A percentile compares a stretch with the other conserved stretches of the same genome.
Conservation (phyloP, 2,888 invertebrate genomes). For the Stenodera caucasica region DNA sequence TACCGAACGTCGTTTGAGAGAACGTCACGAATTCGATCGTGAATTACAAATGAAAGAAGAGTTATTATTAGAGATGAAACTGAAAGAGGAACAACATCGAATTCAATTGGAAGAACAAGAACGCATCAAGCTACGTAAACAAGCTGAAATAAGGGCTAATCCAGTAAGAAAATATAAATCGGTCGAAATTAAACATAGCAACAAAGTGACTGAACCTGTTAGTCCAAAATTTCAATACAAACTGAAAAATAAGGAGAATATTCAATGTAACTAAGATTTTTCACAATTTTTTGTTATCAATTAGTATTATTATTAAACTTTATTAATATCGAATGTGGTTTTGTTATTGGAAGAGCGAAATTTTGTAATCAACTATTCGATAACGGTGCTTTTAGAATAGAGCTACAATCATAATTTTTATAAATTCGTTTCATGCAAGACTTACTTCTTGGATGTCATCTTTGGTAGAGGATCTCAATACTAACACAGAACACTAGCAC, state of each 20-base stretch:
- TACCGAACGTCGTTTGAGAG: conserved; percentile 65
- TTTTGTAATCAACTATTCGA: no score
- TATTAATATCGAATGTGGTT: no score
- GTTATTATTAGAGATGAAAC: conserved; percentile 34
- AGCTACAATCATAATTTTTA: no score
- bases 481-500: no score
- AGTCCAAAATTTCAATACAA: conserved; percentile 60
- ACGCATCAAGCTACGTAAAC: conserved; percentile 59
- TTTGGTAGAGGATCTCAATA: no score
- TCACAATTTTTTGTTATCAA: no score
- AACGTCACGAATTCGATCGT: conserved; percentile 65
- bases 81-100: conserved; percentile 50
- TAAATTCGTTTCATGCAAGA: no score
- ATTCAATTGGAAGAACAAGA: conserved; percentile 57
- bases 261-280: conserved; percentile 22
- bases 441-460: no score
- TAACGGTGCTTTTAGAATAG: no score
- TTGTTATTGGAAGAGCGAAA: no score
- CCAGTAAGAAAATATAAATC: conserved; percentile 61
- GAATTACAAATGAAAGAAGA: conserved; percentile 61
- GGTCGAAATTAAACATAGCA: conserved; percentile 59
- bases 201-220: conserved; percentile 64
- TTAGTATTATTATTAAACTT: no score
- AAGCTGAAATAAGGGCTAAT: conserved; percentile 64
- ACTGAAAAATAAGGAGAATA: conserved; percentile 36